A percentile compares a stretch with the other conserved stretches of the same genome.
Evolutionary conservation across 2,113 vertebrate genomes (phyloP).

Genomic region (Mus pahari): DNA sequence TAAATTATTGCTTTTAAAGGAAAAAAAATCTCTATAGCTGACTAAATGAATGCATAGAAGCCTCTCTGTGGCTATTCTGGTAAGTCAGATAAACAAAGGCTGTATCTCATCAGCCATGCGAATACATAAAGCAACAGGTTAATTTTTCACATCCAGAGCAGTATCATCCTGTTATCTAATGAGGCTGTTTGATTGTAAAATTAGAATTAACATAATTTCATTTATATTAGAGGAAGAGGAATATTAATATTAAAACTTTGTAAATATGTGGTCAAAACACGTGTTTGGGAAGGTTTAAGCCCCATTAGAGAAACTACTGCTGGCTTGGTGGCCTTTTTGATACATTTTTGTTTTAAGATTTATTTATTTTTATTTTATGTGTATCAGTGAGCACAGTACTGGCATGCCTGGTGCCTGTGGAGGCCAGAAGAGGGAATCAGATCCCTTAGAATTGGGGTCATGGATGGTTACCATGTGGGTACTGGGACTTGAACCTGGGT

Average conservation of each 20-base stretch:
- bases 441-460: neutral
- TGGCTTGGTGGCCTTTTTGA: neutral
- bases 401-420: neutral
- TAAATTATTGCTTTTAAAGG: conserved; percentile 36
- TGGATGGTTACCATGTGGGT: neutral
- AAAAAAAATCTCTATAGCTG: conserved; percentile 39
- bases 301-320: neutral
- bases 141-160: neutral
- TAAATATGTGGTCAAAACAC: neutral
- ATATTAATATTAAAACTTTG: conserved; percentile 19
- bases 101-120: neutral
- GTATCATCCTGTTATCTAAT: neutral
- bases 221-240: conserved; percentile 32
- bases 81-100: neutral
- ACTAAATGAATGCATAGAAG: neutral
- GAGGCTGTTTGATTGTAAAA: conserved; percentile 40
- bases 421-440: neutral
- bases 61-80: neutral
- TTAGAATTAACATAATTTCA: conserved; percentile 38
- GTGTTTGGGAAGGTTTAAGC: neutral
- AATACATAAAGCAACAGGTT: neutral
- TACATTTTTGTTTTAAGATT: neutral
- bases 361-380: neutral
- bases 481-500: neutral
- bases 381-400: neutral